Base-by-base conservation (phyloP, 2,888 invertebrate species). In the Venustoraphidia nigricollis region DNA sequence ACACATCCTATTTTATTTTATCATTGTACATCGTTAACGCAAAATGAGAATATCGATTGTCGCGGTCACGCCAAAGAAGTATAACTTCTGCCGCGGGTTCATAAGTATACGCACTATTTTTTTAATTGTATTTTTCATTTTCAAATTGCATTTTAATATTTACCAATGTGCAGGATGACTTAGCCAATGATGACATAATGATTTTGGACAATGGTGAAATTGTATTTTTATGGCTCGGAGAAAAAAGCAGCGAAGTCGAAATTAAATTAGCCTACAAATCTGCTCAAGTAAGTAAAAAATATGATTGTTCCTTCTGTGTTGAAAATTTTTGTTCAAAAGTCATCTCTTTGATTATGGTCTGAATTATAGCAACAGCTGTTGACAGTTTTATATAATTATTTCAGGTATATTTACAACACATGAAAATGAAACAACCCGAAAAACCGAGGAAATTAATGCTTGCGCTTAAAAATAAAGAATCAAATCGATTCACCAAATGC, bases 151-250 rank as follows among this genome's bases (percentile, higher is more conserved):
- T 9, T n/a, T 14, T 6, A 27, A 9, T 14, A 36, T 46, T 50
- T 51, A 44, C 35, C 44, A 38, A 41, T 41, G 34, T 59, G 66
- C 66, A 94, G 86, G 98, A 98, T 65, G 98, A 98, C 69, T 73
- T 98, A 56, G 96, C 96, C 1, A 97, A 98, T 68, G 97, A 99
- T 65, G 98, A 99, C 67, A 96, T 98, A 37, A 98, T 98, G 98
- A 92, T 98, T 56, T 72, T 98, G 56, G 98, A 99, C 68, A 97
- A 94, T 63, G 98, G 98, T 4, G 89, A 92, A 59, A 92, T 95
- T 68, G 92, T 98, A 48, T 98, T 94, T 70, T 73, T 98, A 47
- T 98, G 98, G 98, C 76, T 97, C 48, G 98, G 98, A 9, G 83
- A 93, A 48, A 85, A 87, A 57, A 94, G 96, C 61, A 94, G 94